Evolutionary conservation across 2,797 vertebrate genomes (phyloP).

Genomic region (Helostoma temminkii): DNA sequence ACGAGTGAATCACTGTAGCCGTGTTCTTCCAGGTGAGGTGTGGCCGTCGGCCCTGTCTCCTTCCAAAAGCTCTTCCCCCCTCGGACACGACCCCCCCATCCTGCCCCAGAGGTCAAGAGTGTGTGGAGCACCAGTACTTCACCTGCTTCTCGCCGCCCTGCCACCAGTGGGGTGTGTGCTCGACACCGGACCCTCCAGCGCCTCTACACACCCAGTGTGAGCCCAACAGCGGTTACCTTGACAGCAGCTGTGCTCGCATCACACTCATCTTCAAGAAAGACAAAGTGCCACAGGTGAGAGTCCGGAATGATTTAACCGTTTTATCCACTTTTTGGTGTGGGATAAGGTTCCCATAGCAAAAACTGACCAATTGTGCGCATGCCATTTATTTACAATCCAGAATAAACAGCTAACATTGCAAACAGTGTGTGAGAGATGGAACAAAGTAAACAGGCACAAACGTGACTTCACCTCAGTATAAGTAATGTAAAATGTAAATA

Average conservation of each 20-base stretch:
- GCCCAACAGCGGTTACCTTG: conserved; percentile 88
- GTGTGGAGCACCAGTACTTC: conserved; percentile 84
- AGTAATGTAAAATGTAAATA: too few species aligned
- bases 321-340: too few species aligned
- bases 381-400: too few species aligned
- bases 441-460: too few species aligned
- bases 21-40: conserved; percentile 87
- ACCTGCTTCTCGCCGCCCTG: conserved; percentile 93
- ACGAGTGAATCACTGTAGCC: not conserved
- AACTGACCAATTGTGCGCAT: too few species aligned
- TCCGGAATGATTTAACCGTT: too few species aligned
- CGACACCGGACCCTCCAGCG: conserved; percentile 74
- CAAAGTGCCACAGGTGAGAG: conserved; percentile 90
- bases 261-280: conserved; percentile 90
- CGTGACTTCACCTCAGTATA: too few species aligned
- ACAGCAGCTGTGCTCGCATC: conserved; percentile 92
- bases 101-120: conserved; percentile 89
- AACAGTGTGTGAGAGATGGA: too few species aligned
- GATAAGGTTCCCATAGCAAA: too few species aligned
- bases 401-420: too few species aligned
- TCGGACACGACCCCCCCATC: conserved; percentile 48
- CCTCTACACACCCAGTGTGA: conserved; percentile 86
- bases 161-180: conserved; percentile 90
- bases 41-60: conserved; percentile 89
- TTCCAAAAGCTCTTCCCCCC: conserved; percentile 63